These are phyloP conservation scores for Porites divaricata DNA, from an alignment of 92 coral and sea anemone species.

Conservation along the genomic window DNA sequence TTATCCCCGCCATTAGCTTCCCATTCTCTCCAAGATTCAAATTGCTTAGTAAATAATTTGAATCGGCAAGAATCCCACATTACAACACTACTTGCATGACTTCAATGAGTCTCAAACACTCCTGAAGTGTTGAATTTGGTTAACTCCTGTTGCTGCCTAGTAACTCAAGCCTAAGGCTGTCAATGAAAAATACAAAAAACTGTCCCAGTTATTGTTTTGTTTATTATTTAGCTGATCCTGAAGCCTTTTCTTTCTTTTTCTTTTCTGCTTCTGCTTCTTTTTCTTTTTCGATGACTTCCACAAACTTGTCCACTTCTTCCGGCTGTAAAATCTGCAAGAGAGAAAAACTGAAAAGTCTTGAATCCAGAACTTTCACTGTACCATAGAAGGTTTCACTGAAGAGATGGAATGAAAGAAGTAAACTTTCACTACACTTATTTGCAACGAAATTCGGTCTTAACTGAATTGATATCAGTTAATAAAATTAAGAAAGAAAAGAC, in stretches of 20 bases:
- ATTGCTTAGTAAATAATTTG: too few relatives aligned
- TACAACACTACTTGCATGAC: too few relatives aligned
- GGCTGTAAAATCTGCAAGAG: slow-evolving; percentile 82
- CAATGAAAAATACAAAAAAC: neutral
- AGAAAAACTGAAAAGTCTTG: neutral
- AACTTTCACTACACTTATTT: too few relatives aligned
- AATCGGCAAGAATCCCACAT: too few relatives aligned
- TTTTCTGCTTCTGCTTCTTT: slow-evolving; percentile 98
- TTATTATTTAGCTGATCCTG: slow-evolving; percentile 78
- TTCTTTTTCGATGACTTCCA: slow-evolving; percentile 95
- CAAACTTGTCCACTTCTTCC: slow-evolving; percentile 90
- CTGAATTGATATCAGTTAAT: too few relatives aligned
- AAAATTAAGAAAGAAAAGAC: too few relatives aligned
- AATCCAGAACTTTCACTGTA: neutral
- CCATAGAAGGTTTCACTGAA: neutral
- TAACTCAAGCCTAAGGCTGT: neutral
- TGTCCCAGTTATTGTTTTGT: neutral
- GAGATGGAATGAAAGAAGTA: neutral
- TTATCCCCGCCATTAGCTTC: too few relatives aligned
- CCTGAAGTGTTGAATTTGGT: too few relatives aligned
- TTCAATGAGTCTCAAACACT: too few relatives aligned
- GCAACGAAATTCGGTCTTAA: too few relatives aligned
- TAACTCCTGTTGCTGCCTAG: neutral
- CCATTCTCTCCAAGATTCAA: too few relatives aligned
- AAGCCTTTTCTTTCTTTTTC: slow-evolving; percentile 87